Conservation (phyloP, 2,888 invertebrate species). For the Trachelus stipa region DNA sequence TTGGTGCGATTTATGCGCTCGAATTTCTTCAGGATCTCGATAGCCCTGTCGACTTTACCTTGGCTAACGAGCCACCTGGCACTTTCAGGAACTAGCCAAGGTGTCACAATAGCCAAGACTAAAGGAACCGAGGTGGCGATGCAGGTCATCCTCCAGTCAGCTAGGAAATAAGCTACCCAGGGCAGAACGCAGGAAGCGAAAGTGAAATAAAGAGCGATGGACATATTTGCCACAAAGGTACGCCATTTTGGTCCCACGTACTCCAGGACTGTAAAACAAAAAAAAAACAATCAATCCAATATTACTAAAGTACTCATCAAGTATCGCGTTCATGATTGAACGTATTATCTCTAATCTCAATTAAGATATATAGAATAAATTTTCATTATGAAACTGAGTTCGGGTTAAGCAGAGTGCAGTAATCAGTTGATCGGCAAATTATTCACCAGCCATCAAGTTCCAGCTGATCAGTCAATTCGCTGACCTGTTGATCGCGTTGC, state of each 20-base stretch:
- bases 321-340: not conserved
- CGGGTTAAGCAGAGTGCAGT: not conserved
- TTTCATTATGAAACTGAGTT: not conserved
- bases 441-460: not conserved
- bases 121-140: constrained; percentile 84
- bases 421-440: not conserved
- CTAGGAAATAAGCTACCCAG: constrained; percentile 85
- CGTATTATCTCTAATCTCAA: not conserved
- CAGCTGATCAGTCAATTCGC: not conserved
- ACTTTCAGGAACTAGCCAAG: constrained; percentile 85
- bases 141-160: constrained; percentile 84
- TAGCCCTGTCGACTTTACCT: constrained; percentile 83
- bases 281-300: constrained; percentile 1
- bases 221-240: constrained; percentile 92
- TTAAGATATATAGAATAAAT: not conserved
- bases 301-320: too few species aligned
- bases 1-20: constrained; percentile 82
- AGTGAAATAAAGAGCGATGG: constrained; percentile 89
- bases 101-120: constrained; percentile 77
- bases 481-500: not conserved
- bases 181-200: constrained; percentile 82
- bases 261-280: constrained; percentile 75
- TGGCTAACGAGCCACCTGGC: constrained; percentile 91
- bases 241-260: constrained; percentile 92
- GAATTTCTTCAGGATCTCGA: constrained; percentile 82